Evolutionary conservation across 1,140 invertebrate species (phyloP), one percentile per base, ranked within the genome.

Genomic region (Panagrolaimus sp.): DNA sequence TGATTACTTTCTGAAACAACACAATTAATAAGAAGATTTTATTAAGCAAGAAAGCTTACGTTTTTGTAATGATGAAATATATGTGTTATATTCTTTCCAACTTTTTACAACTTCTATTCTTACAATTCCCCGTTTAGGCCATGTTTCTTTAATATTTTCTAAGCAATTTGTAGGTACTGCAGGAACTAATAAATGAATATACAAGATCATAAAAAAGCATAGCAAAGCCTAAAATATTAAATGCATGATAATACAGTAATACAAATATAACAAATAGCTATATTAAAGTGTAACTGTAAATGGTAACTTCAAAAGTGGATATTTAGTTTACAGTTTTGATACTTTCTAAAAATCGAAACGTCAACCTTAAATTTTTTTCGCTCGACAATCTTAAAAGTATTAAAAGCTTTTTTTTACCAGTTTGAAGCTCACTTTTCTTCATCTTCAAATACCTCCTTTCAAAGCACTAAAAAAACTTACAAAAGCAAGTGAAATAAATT

Each of bases 121-220:
- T 3, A 98, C 85, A 73, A 98, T 93, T 13, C 96, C 95, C 85
- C 97, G 91, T 68, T 91, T 86, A 1, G 94, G 94, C 95, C 95
- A 98, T 20, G 89, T 88, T 73, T 91, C 87, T 82, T 91, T 88
- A 31, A 97, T 88, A 83, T 92, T 88, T 80, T 93, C 89, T 72
- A 98, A 87, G 86, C 95, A 98, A 57, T 57, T 57, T 20, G 51
- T 57, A 11, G 51, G 51, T 20, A 57, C 27, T 57, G 51, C 51
- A 0, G 51, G 51, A 20, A 57, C 20, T 9, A 57, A 20, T n/a
- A 57, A 20, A 27, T 57, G 51, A 27, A 57, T 27, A 57, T 57
- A 57, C 20, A 57, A 9, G 11, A 57, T 25, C 51, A 20, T 27
- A 27, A 20, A 77, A 92, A 93, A 45, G 92, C 91, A 25, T 94